Evolutionary conservation across 2,888 invertebrate species (phyloP), one percentile per base, ranked within the genome.

Genomic region (Diarsia brunnea): DNA sequence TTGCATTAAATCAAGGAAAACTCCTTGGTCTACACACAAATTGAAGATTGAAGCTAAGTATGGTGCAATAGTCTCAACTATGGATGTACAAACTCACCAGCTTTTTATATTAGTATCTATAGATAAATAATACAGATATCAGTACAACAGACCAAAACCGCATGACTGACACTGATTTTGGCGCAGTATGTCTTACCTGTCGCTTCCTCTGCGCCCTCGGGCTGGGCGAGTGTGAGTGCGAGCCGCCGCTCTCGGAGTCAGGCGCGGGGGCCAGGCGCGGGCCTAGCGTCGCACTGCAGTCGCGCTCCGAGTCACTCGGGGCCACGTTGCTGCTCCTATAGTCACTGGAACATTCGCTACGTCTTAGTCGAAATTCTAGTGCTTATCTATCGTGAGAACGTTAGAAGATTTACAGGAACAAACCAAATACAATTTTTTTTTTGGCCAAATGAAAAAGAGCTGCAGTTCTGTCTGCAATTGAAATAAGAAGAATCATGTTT

Each of bases 281-380:
- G 70, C 97, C 97, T 78, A 95, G 93, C 74, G 95, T 88, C 84
- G 98, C 98, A 75, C 98, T 98, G 93, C 98, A 98, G 94, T 98
- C 98, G 92, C 98, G 98, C 93, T 98, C 99, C 87, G 98, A 99
- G 96, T 99, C 99, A 90, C 98, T 98, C 84, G 98, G 98, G 87
- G 98, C 98, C 90, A 99, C 97, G 93, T 98, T 98, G 96, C 98
- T 98, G 97, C 98, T 98, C 95, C 98, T 98, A 97, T 99, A 98
- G 97, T 99, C 99, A 97, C 99, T 99, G 97, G 89, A 95, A 94
- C 95, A 92, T 90, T 87, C 90, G 90, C 91, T 90, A 89, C 81
- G 90, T 89, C 87, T 93, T 88, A 92, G 86, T 84, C 83, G 75
- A 68, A 66, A 55, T 60, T n/a, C 53, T 60, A 55, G 16, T n/a